Evolutionary conservation across 2,888 invertebrate species (phyloP).

Genomic region (Dryadula phaetusa): DNA sequence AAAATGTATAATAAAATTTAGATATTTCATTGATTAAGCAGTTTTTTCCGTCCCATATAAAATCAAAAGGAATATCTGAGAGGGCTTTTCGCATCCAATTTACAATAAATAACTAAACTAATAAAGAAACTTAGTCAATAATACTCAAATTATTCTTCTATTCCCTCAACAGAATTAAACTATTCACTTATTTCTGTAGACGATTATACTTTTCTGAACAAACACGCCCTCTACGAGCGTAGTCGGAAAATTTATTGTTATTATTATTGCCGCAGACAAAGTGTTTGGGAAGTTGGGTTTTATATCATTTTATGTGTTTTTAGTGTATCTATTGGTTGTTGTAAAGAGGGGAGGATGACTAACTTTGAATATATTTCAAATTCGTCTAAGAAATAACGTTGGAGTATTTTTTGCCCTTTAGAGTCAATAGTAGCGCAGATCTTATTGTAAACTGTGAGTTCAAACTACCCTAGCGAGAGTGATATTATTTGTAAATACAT

Average conservation of each 20-base stretch:
- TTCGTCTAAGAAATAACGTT: slow-evolving; percentile 42
- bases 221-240: slow-evolving; percentile 51
- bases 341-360: slow-evolving; percentile 60
- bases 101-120: not conserved
- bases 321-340: slow-evolving; percentile 59
- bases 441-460: no score
- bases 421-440: no score
- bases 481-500: no score
- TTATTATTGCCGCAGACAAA: slow-evolving; percentile 73
- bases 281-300: slow-evolving; percentile 62
- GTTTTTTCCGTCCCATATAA: not conserved
- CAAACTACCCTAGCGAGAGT: no score
- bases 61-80: not conserved
- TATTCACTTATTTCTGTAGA: slow-evolving; percentile 19
- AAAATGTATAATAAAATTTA: no score
- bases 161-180: slow-evolving; percentile 7
- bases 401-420: no score
- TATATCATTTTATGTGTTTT: slow-evolving; percentile 69
- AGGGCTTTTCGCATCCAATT: not conserved
- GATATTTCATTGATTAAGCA: no score
- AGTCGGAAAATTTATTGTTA: slow-evolving; percentile 72
- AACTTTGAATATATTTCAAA: slow-evolving; percentile 58
- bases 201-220: slow-evolving; percentile 46
- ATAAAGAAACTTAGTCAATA: slow-evolving; percentile 24
- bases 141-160: slow-evolving; percentile 11